These are phyloP conservation scores for Hestina assimilis DNA, from an alignment of 1,140 invertebrate genomes.

Conservation along the genomic window DNA sequence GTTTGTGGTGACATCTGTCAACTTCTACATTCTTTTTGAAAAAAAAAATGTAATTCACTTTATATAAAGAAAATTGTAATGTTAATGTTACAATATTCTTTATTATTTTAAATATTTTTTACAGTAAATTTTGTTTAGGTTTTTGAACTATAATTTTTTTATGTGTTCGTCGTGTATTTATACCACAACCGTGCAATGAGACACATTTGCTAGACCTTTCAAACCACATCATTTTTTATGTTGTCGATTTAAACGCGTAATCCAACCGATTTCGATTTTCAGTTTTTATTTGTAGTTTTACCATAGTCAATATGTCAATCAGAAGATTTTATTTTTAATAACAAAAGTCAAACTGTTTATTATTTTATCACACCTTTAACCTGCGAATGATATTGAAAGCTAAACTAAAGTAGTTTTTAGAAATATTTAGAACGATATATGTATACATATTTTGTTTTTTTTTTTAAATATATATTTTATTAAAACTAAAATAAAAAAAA, in stretches of 20 bases:
- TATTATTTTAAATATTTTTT: no score
- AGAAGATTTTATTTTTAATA: not conserved
- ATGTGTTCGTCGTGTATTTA: not conserved
- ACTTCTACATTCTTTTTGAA: no score
- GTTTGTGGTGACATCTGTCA: conserved; percentile 32
- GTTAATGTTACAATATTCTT: no score
- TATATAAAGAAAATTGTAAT: not conserved
- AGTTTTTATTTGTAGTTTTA: not conserved
- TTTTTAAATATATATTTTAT: no score
- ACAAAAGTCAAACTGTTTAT: no score
- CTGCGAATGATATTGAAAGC: no score
- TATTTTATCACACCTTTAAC: no score
- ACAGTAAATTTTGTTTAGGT: not conserved
- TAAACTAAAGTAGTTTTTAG: no score
- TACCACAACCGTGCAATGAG: conserved; percentile 27
- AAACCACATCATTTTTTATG: conserved; percentile 36
- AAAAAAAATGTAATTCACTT: not conserved
- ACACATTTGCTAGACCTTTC: conserved; percentile 19
- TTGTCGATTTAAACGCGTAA: conserved; percentile 39
- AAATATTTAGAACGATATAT: no score
- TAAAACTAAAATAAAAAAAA: no score
- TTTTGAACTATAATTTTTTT: not conserved
- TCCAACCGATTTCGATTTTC: conserved; percentile 53
- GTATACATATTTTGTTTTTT: not conserved
- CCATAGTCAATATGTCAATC: not conserved